phyloP scores from a whole-genome alignment of 2,113 vertebrate species.

The Corythoichthys haematopterus region DNA sequence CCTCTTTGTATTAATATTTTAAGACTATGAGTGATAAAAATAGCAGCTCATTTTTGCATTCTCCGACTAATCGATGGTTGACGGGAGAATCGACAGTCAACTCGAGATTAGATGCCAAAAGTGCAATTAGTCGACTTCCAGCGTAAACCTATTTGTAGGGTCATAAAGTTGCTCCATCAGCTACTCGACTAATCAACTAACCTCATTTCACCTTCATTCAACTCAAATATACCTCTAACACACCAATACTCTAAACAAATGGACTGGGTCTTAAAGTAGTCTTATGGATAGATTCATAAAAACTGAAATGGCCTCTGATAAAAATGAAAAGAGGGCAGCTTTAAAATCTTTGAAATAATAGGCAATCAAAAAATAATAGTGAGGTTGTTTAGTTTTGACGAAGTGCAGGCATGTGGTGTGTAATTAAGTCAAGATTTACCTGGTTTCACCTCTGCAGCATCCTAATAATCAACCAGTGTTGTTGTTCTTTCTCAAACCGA shows the following conservation, averaged over 20 bases:
- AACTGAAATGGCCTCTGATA: not conserved
- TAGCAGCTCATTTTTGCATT: not conserved
- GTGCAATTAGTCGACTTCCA: not conserved
- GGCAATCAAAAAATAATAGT: constrained; percentile 22
- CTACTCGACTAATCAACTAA: not conserved
- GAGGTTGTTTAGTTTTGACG: not conserved
- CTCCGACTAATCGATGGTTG: not conserved
- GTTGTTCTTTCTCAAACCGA: constrained; percentile 20
- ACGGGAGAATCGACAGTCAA: not conserved
- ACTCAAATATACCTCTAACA: not conserved
- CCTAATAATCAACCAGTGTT: constrained; percentile 8
- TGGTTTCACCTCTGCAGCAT: constrained; percentile 21
- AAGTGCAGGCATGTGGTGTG: constrained; percentile 16
- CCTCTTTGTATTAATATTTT: not conserved
- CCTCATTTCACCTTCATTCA: not conserved
- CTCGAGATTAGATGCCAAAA: not conserved
- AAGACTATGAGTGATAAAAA: not conserved
- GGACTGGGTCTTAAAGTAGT: not conserved
- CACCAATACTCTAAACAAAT: not conserved
- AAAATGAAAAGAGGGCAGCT: not conserved
- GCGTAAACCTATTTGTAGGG: not conserved
- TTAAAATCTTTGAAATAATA: constrained; percentile 18
- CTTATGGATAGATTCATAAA: not conserved
- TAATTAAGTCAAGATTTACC: constrained; percentile 36
- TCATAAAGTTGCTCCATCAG: not conserved